Evolutionary conservation across 2,113 vertebrate genomes (phyloP).

Genomic region (Porphyrio hochstetteri): DNA sequence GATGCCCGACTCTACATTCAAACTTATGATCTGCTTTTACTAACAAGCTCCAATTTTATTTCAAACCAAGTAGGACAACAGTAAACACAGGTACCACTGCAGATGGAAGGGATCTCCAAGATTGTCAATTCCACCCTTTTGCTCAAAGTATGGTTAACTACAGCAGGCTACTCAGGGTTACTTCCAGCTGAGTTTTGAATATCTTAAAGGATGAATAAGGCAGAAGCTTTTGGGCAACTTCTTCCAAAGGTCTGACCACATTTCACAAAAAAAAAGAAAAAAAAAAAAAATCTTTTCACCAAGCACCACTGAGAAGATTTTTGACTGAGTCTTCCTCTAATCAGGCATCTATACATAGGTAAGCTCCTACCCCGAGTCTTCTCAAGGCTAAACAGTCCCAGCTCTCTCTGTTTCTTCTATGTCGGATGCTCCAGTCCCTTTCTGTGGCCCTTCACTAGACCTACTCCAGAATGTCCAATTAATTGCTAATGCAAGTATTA

Average conservation of each 20-base stretch:
- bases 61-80: neutral
- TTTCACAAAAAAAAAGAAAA: neutral
- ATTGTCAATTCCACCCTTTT: neutral
- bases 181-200: neutral
- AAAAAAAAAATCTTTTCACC: neutral
- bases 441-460: neutral
- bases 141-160: neutral
- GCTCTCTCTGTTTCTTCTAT: neutral
- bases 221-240: neutral
- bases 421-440: neutral
- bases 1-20: neutral
- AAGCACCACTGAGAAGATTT: neutral
- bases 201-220: neutral
- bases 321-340: neutral
- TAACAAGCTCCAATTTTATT: neutral
- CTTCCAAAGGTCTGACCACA: neutral
- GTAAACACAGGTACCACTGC: neutral
- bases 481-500: neutral
- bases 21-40: neutral
- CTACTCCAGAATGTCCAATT: neutral
- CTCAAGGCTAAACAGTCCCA: neutral
- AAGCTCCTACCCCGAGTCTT: neutral
- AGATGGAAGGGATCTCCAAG: neutral
- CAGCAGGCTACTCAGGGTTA: neutral
- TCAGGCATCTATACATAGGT: neutral